These are phyloP conservation scores for Paraescarpia echinospica DNA, from an alignment of 1,140 invertebrate species.

Conservation along the genomic window DNA sequence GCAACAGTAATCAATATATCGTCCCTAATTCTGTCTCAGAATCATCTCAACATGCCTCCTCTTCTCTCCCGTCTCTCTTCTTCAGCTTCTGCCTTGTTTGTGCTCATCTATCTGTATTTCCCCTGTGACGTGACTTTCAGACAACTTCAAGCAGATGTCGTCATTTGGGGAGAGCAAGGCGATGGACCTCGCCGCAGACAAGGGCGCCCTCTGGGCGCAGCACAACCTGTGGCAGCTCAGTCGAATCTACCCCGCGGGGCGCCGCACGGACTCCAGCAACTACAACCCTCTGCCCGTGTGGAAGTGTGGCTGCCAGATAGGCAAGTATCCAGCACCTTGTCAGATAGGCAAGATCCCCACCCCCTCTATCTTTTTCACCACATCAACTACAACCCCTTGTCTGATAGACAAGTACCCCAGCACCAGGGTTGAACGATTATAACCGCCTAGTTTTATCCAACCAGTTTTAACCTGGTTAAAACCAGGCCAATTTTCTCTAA, in stretches of 20 bases:
- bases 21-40: no score
- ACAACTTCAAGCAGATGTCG: slow-evolving; percentile 61
- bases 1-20: no score
- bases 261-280: slow-evolving; percentile 61
- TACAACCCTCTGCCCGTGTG: slow-evolving; percentile 61
- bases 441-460: no score
- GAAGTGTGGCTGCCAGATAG: slow-evolving; percentile 62
- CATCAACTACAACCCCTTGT: slow-evolving; percentile 61
- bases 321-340: no score
- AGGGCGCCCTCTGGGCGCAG: slow-evolving; percentile 60
- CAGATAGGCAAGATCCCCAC: slow-evolving; percentile 55
- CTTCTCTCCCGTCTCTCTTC: no score
- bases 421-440: no score
- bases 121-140: slow-evolving; percentile 40
- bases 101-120: not conserved
- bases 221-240: slow-evolving; percentile 50
- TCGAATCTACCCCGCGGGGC: slow-evolving; percentile 62
- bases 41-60: no score
- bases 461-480: no score
- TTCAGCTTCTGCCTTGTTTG: not conserved
- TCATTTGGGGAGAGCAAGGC: slow-evolving; percentile 60
- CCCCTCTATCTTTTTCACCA: slow-evolving; percentile 40
- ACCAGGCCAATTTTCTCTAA: no score
- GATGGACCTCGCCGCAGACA: slow-evolving; percentile 55
- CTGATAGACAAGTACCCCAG: slow-evolving; percentile 54